phyloP scores from a whole-genome alignment of 35 echinoderm and acorn worm genomes.

The Patiria miniata region DNA sequence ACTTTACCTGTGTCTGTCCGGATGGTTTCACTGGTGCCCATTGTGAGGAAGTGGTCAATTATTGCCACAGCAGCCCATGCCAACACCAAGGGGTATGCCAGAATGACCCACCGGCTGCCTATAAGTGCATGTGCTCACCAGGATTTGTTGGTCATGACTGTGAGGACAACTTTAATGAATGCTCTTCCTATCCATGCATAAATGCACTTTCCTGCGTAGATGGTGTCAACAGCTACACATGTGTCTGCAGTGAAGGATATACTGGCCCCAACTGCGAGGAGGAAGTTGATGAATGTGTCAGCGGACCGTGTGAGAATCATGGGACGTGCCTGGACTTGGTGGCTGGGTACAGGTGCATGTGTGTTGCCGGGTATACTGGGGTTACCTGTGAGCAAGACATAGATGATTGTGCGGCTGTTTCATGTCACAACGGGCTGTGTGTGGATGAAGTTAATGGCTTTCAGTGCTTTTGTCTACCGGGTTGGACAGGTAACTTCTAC shows the following conservation, averaged over 20 bases:
- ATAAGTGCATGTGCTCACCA: slow-evolving; percentile 27
- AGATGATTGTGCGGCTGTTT: slow-evolving; percentile 13
- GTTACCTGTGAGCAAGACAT: slow-evolving; percentile 14
- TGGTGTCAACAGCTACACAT: slow-evolving; percentile 65
- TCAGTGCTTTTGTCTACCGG: neutral
- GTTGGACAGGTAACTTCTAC: slow-evolving; percentile 39
- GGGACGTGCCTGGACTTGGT: slow-evolving; percentile 29
- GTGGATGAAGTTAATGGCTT: neutral
- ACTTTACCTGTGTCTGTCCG: slow-evolving; percentile 56
- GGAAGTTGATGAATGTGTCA: slow-evolving; percentile 21
- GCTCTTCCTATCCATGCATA: slow-evolving; percentile 15
- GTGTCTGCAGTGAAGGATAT: slow-evolving; percentile 14
- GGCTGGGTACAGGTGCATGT: neutral
- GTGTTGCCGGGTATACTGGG: slow-evolving; percentile 26
- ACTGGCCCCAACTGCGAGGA: slow-evolving; percentile 17
- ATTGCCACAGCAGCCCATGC: slow-evolving; percentile 52
- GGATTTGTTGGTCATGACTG: slow-evolving; percentile 47
- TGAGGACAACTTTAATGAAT: slow-evolving; percentile 25
- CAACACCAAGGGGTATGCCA: slow-evolving; percentile 38
- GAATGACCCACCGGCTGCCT: neutral
- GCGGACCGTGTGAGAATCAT: neutral
- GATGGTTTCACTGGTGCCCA: slow-evolving; percentile 55
- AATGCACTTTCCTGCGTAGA: slow-evolving; percentile 66
- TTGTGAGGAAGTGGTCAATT: slow-evolving; percentile 44
- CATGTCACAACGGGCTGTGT: neutral